Conservation (phyloP, 1,140 invertebrate species). For the Drosophila athabasca region DNA sequence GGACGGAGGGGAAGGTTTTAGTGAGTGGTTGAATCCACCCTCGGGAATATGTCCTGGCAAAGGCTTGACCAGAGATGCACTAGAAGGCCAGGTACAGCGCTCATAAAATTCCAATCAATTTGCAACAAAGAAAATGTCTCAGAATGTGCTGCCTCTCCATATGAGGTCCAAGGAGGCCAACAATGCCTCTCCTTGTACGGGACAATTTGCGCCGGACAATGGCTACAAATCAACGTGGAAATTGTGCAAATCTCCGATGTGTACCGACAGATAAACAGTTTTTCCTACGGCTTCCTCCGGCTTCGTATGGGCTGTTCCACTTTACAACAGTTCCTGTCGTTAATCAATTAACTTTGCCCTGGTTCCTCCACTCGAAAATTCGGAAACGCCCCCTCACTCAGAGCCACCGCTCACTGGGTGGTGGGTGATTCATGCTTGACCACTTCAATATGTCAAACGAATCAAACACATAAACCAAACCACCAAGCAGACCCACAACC, state of each 20-base stretch:
- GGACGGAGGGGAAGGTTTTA: neutral
- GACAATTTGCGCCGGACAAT: slow-evolving; percentile 78
- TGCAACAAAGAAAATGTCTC: slow-evolving; percentile 52
- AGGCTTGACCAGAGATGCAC: slow-evolving; percentile 36
- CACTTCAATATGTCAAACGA: slow-evolving; percentile 79
- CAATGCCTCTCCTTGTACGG: slow-evolving; percentile 23
- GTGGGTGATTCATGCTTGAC: slow-evolving; percentile 51
- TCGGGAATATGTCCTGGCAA: neutral
- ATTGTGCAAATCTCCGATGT: slow-evolving; percentile 47
- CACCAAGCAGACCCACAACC: slow-evolving; percentile 15
- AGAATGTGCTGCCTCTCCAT: slow-evolving; percentile 15
- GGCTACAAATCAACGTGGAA: slow-evolving; percentile 66
- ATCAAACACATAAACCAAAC: slow-evolving; percentile 55
- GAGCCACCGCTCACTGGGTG: slow-evolving; percentile 3
- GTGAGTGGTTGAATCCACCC: slow-evolving; percentile 9
- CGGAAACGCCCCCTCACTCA: slow-evolving; percentile 52
- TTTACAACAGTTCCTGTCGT: slow-evolving; percentile 58
- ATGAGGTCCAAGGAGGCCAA: slow-evolving; percentile 1
- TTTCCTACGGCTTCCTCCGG: slow-evolving; percentile 35
- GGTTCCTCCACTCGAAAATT: slow-evolving; percentile 31
- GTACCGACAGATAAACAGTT: slow-evolving; percentile 37
- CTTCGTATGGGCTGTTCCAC: slow-evolving; percentile 25
- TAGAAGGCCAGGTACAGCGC: slow-evolving; percentile 46
- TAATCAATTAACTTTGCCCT: slow-evolving; percentile 77
- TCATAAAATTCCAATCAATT: slow-evolving; percentile 73